Percentiles rank a stretch among this genome's conserved stretches.
These are phyloP conservation scores for Caranx ignobilis DNA, from an alignment of 2,113 vertebrate species.

Conservation along the genomic window DNA sequence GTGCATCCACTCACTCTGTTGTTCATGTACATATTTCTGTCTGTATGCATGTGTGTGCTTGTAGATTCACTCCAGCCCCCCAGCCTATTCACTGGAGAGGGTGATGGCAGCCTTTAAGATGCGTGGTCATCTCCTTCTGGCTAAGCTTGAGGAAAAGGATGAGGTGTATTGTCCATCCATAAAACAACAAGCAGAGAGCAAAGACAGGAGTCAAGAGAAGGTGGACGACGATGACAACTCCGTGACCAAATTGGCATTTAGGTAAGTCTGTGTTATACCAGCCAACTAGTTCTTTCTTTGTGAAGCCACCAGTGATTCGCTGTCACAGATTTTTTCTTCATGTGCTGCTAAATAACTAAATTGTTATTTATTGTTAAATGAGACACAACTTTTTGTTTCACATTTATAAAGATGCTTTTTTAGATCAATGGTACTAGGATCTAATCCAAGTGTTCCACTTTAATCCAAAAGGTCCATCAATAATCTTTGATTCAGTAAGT, in stretches of 20 bases:
- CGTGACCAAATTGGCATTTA: conserved; percentile 27
- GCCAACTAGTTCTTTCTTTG: neutral
- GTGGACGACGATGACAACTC: conserved; percentile 58
- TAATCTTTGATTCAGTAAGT: neutral
- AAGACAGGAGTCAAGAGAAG: conserved; percentile 59
- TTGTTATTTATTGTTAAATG: neutral
- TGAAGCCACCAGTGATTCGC: neutral
- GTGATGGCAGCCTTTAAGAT: conserved; percentile 89
- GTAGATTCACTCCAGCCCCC: conserved; percentile 86
- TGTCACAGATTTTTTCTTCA: neutral
- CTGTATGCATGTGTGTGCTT: conserved; percentile 16
- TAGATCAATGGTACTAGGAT: neutral
- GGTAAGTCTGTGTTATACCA: conserved; percentile 47
- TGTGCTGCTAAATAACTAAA: neutral
- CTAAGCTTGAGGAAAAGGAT: conserved; percentile 89
- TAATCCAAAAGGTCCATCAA: neutral
- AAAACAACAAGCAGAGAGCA: conserved; percentile 78
- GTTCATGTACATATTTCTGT: conserved; percentile 17
- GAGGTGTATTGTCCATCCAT: conserved; percentile 85
- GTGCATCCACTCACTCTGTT: too few species aligned
- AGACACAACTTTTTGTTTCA: neutral
- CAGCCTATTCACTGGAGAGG: conserved; percentile 83
- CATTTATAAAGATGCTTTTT: neutral
- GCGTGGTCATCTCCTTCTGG: conserved; percentile 86
- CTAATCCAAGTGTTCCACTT: neutral